Conservation (phyloP, 2,888 invertebrate genomes). For the Drosophila pseudotalamancana region DNA sequence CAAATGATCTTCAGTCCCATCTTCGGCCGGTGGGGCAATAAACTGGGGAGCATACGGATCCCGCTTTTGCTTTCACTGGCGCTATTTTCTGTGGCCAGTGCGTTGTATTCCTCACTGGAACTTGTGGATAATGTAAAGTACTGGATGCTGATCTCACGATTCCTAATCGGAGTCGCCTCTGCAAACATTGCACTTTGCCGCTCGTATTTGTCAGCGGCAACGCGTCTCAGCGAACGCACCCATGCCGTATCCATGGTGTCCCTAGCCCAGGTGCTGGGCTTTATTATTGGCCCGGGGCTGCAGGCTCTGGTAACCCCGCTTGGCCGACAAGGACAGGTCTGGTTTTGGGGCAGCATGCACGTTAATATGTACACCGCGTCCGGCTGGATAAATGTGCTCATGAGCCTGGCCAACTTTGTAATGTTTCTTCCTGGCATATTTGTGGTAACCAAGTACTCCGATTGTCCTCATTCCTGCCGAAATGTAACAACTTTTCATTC, state of each 20-base stretch:
- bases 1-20: slow-evolving; percentile 94
- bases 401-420: slow-evolving; percentile 89
- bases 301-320: slow-evolving; percentile 92
- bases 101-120: slow-evolving; percentile 90
- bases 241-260: slow-evolving; percentile 93
- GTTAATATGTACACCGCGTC: slow-evolving; percentile 95
- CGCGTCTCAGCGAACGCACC: slow-evolving; percentile 91
- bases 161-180: slow-evolving; percentile 92
- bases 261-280: slow-evolving; percentile 93
- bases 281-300: slow-evolving; percentile 93
- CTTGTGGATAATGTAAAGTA: slow-evolving; percentile 88
- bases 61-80: slow-evolving; percentile 89
- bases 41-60: slow-evolving; percentile 88
- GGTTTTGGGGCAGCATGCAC: slow-evolving; percentile 86
- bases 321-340: slow-evolving; percentile 87
- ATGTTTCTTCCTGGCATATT: slow-evolving; percentile 91
- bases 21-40: slow-evolving; percentile 94
- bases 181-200: slow-evolving; percentile 94
- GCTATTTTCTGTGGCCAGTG: slow-evolving; percentile 90
- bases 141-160: slow-evolving; percentile 91
- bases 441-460: too few species aligned
- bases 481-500: too few species aligned
- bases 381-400: slow-evolving; percentile 92
- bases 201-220: slow-evolving; percentile 93
- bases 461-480: too few species aligned